Evolutionary conservation across 2,113 vertebrate species (phyloP).

Genomic region (Lethenteron camtschaticum): DNA sequence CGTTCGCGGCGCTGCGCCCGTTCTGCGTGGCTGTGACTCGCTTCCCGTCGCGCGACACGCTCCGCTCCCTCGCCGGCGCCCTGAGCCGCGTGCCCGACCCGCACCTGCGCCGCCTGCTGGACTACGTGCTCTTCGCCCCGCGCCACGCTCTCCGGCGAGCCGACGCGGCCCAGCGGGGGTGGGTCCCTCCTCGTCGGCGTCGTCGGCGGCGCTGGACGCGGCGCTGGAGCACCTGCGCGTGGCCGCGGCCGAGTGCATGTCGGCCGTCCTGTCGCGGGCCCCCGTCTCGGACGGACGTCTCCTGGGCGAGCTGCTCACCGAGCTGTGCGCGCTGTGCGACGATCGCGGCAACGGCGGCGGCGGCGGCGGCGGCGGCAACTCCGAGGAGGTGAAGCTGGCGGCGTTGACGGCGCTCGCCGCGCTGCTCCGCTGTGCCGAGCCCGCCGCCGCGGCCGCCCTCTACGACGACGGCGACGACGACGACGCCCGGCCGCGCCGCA

Average conservation of each 20-base stretch:
- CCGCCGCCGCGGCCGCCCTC: too few relatives aligned
- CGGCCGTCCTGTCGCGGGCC: constrained; percentile 37
- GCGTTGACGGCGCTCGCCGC: constrained; percentile 34
- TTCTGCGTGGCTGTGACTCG: constrained; percentile 51
- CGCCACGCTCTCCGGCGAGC: constrained; percentile 39
- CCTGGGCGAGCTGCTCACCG: constrained; percentile 46
- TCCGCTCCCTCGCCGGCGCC: constrained; percentile 25
- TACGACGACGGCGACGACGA: constrained; percentile 22
- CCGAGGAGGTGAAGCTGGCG: constrained; percentile 52
- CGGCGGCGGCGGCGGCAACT: constrained; percentile 14
- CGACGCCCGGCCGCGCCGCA: constrained; percentile 34
- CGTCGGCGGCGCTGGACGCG: constrained; percentile 18
- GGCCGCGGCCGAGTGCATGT: constrained; percentile 35
- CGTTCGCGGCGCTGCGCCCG: constrained; percentile 56
- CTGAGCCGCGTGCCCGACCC: constrained; percentile 31
- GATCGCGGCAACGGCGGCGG: constrained; percentile 23
- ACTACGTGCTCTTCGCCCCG: constrained; percentile 73
- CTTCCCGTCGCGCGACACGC: constrained; percentile 34
- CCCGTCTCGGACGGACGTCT: constrained; percentile 41
- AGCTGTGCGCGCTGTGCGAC: constrained; percentile 52
- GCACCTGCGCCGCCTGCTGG: constrained; percentile 62
- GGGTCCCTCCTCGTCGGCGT: too few relatives aligned
- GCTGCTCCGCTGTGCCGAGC: constrained; percentile 42
- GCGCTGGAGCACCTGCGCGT: constrained; percentile 36
- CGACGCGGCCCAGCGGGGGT: too few relatives aligned